These are phyloP conservation scores for Colistium nudipinnis DNA, from an alignment of 2,113 vertebrate species.

Conservation along the genomic window DNA sequence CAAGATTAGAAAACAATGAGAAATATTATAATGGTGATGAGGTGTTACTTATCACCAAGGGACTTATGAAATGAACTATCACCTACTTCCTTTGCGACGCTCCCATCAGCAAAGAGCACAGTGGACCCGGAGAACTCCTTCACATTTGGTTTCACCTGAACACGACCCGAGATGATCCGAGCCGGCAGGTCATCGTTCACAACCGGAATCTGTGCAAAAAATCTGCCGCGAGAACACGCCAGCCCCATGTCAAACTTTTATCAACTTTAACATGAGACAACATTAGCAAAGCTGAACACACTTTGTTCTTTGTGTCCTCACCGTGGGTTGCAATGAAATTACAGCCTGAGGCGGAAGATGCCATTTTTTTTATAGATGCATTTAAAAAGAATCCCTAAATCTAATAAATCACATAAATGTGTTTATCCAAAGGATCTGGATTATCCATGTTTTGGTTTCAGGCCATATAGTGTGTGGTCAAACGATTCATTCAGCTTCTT, in stretches of 20 bases:
- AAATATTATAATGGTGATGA: too few relatives aligned
- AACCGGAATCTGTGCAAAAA: constrained; percentile 75
- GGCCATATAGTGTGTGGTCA: constrained; percentile 85
- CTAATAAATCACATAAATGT: neutral
- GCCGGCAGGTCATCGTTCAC: constrained; percentile 89
- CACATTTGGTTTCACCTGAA: constrained; percentile 86
- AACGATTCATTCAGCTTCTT: constrained; percentile 75
- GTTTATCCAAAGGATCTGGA: neutral
- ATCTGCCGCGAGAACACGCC: constrained; percentile 61
- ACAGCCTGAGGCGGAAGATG: neutral
- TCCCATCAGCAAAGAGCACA: constrained; percentile 86
- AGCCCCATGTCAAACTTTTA: neutral
- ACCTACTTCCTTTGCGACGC: constrained; percentile 78
- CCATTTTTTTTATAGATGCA: too few relatives aligned
- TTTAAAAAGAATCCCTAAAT: too few relatives aligned
- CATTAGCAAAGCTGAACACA: neutral
- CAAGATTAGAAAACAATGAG: neutral
- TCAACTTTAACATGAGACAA: too few relatives aligned
- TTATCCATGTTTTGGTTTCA: constrained; percentile 83
- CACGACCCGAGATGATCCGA: constrained; percentile 84
- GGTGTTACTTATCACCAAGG: too few relatives aligned
- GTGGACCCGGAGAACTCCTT: constrained; percentile 82
- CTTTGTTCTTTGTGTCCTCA: too few relatives aligned
- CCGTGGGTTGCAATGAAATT: neutral
- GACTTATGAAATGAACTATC: neutral